These are phyloP conservation scores for Lycaena phlaeas DNA, from an alignment of 2,888 invertebrate species.

Conservation along the genomic window DNA sequence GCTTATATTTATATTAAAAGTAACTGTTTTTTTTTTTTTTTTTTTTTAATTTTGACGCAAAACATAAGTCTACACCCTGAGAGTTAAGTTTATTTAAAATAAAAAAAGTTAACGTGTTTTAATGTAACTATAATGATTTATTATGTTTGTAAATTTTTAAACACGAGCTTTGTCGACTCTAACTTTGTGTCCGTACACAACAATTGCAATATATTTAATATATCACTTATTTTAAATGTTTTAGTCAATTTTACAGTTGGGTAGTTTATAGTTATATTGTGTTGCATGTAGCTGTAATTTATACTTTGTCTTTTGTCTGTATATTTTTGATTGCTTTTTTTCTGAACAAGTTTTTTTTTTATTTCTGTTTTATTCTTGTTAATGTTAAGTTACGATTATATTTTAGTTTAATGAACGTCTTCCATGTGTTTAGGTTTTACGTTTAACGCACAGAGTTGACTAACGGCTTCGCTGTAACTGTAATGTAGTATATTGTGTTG, in stretches of 20 bases:
- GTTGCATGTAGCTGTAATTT: background rate
- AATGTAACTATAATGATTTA: background rate
- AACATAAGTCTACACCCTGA: too few relatives aligned
- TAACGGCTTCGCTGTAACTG: background rate
- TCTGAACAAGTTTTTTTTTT: conserved; percentile 12
- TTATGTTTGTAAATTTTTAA: too few relatives aligned
- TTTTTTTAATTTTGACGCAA: background rate
- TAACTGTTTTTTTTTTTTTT: background rate
- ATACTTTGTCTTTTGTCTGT: conserved; percentile 38
- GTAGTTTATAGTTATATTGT: background rate
- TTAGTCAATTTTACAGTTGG: background rate
- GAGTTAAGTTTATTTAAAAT: background rate
- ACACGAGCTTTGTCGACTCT: background rate
- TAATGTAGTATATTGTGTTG: conserved; percentile 12
- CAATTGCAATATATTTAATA: too few relatives aligned
- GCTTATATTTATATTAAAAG: too few relatives aligned
- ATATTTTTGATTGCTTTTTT: conserved; percentile 56
- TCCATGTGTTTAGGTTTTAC: conserved; percentile 28
- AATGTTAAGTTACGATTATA: conserved; percentile 5
- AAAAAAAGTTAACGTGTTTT: background rate
- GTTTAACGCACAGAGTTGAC: conserved; percentile 2
- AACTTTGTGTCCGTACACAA: background rate
- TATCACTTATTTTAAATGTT: background rate
- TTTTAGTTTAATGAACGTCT: conserved; percentile 31
- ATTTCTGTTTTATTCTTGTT: conserved; percentile 1